Base-by-base conservation (phyloP, 2,113 vertebrate species). In the Dipodomys spectabilis region DNA sequence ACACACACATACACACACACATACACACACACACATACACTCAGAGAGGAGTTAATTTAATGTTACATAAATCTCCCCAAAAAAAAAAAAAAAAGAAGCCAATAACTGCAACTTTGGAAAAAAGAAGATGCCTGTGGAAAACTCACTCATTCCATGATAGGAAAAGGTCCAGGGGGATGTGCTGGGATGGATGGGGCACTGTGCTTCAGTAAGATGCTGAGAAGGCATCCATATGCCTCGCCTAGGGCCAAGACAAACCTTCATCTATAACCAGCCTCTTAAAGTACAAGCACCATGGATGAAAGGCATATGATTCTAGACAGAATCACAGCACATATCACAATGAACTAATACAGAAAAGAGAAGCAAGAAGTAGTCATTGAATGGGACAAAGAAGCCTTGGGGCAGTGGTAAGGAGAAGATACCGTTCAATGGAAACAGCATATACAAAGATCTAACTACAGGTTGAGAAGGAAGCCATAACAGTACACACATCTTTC, bases 91-190 rank as follows among this genome's bases (percentile, higher is more conserved):
- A 57, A 1, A 57, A 57, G 53, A 57, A 57, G 53, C 53, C 7
- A 32, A 7, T 77, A 64, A 39, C n/a, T 85, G 32, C 16, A 85
- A 67, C 49, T 91, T 57, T 12, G 44, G 44, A 44, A 57, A 69
- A 92, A 49, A 88, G 67, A 77, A 62, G n/a, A 67, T 7, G 7
- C 74, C 68, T 86, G 60, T 1, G 89, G 75, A 92, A 92, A 81
- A 57, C 62, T 44, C 16, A 81, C 45, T 45, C 16, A 62, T 68
- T 77, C 35, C 64, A 71, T 39, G 85, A 20, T 28, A 62, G 19
- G 30, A 23, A 73, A 74, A 79, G n/a, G 49, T 45, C 64, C 16
- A 74, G 53, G 27, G 20, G 13, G 39, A 71, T 32, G 57, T 44
- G 83, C 27, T 49, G 15, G 10, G 39, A 25, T 7, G 10, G 39